Evolutionary conservation across 2,113 vertebrate species (phyloP), one percentile per base, ranked within the genome.

Genomic region (Esox niger): DNA sequence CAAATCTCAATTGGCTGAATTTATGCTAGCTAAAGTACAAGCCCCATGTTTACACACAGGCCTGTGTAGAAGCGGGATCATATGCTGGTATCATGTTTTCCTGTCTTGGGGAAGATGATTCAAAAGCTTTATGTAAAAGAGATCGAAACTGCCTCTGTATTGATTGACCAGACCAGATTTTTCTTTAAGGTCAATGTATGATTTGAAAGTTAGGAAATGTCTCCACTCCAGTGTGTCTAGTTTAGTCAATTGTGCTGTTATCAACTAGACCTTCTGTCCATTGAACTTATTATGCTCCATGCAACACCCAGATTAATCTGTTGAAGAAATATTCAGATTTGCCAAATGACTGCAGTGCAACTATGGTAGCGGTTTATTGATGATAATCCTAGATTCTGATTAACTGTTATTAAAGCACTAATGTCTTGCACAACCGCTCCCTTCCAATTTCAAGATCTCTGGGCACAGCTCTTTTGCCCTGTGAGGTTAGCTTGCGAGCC

Each of bases 401-500:
- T 30, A 59, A 59, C 31, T 59, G 57, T 17, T 17, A 59, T 20
- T 7, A 69, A 15, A 33, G 30, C 33, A 31, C 1, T 49, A 15
- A 25, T 69, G n/a, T 69, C 59, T 25, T 47, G 38, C 57, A 33
- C 49, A 43, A 69, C 15, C 26, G 49, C 31, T 62, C 23, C 32
- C 29, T 26, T 26, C 55, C 15, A 2, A 57, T 67, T 32, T 66
- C 47, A 56, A 64, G 62, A 17, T 23, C 17, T 30, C 20, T 60
- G 32, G 30, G 38, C 59, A 52, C 73, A 76, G 13, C n/a, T 66
- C 62, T 75, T 66, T 78, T 65, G 66, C 78, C 79, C 81, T 79
- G 74, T 75, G 54, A 71, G 70, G 58, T 69, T 73, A 73, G 71
- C 59, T 79, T 76, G 69, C 71, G 66, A 79, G 81, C 67, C 71